These are phyloP conservation scores for Apodemia duryi DNA, from an alignment of 2,888 invertebrate genomes.

Conservation along the genomic window DNA sequence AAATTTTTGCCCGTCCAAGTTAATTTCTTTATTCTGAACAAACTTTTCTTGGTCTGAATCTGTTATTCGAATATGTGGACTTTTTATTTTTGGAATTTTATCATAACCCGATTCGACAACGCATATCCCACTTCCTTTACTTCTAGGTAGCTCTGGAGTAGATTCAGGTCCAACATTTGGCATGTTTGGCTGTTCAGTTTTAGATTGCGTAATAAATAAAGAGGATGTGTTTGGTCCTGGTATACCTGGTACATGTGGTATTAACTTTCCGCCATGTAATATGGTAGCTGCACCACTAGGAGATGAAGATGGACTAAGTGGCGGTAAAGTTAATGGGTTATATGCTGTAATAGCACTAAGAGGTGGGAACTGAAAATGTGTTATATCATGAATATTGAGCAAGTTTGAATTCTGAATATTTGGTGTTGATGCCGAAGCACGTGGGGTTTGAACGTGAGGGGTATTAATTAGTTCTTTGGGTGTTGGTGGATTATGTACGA, in stretches of 20 bases:
- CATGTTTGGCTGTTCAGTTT: not conserved
- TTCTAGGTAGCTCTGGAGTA: slow-evolving; percentile 39
- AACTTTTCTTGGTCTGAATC: slow-evolving; percentile 49
- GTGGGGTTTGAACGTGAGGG: slow-evolving; percentile 73
- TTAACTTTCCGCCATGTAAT: slow-evolving; percentile 85
- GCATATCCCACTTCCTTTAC: slow-evolving; percentile 41
- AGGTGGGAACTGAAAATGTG: slow-evolving; percentile 83
- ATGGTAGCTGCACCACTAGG: slow-evolving; percentile 82
- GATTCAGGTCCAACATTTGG: slow-evolving; percentile 43
- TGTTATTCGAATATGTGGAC: slow-evolving; percentile 36
- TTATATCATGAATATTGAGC: slow-evolving; percentile 69
- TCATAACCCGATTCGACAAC: slow-evolving; percentile 47
- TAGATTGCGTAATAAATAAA: slow-evolving; percentile 44
- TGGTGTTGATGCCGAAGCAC: slow-evolving; percentile 76
- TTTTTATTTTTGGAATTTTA: slow-evolving; percentile 45
- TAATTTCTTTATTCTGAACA: slow-evolving; percentile 42
- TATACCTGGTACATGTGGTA: slow-evolving; percentile 92
- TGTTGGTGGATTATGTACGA: slow-evolving; percentile 81
- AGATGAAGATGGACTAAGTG: slow-evolving; percentile 63
- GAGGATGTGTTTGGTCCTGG: slow-evolving; percentile 87
- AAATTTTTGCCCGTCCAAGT: slow-evolving; percentile 44
- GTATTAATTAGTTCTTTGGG: slow-evolving; percentile 64
- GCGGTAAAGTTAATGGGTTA: slow-evolving; percentile 83
- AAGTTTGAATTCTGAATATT: slow-evolving; percentile 65
- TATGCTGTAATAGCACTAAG: slow-evolving; percentile 84